Evolutionary conservation across 2,797 vertebrate genomes (phyloP), one percentile per base, ranked within the genome.

Genomic region (Neomorphus geoffroyi): DNA sequence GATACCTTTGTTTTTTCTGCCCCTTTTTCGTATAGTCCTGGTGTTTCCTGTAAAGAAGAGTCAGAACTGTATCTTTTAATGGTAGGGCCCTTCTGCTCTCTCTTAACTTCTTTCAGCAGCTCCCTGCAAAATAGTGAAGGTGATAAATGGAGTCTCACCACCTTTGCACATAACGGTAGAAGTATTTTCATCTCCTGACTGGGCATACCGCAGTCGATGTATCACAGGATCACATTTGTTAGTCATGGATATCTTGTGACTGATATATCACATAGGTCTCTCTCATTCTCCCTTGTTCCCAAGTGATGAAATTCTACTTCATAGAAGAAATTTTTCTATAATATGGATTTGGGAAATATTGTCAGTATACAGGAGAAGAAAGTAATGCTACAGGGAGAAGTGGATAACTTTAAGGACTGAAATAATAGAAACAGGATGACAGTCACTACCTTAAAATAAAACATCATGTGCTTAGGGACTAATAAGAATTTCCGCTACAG

Each of bases 281-380:
- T 85, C n/a, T 64, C 48, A 41, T 73, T 80, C 2, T 2, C 24
- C 28, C 16, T 85, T 85, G 67, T 28, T 91, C 79, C 79, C 28
- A 60, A 57, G n/a, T 45, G 53, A 80, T 37, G 14, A 84, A 92
- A 80, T 87, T 93, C 84, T 92, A n/a, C 43, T 82, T 92, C 14
- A 19, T 6, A 43, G 14, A 32, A 93, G 75, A 88, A 87, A 81
- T 50, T 90, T 69, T 65, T 90, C 4, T 5, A 32, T 74, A 53
- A 33, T 67, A 46, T 3, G 2, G 46, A 74, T 21, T 12, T 71
- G 41, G 39, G 61, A 71, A 74, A 88, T 91, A 89, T 10, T 93
- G 50, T 83, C 72, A 69, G 53, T 64, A 85, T 28, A 48, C 18
- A 35, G 27, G 17, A 90, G 48, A 87, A 80, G n/a, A 91, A 88